These are phyloP conservation scores for Danio aesculapii DNA, from an alignment of 2,797 vertebrate species.

Conservation along the genomic window DNA sequence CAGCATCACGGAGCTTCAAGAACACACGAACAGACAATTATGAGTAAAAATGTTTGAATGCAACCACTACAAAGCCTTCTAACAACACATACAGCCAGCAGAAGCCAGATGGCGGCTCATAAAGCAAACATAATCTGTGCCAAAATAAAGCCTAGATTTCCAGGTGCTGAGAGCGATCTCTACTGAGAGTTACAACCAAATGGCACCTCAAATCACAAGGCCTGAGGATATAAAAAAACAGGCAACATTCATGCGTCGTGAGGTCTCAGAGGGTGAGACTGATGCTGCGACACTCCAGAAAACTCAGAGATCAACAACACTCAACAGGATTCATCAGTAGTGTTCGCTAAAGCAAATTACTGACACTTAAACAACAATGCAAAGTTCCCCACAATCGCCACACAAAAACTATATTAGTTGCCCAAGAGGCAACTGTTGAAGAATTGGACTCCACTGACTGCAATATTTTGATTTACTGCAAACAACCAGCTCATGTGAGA, in stretches of 20 bases:
- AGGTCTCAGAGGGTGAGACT: slow-evolving; percentile 12
- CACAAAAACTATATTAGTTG: too few species aligned
- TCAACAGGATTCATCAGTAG: not conserved
- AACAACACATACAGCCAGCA: slow-evolving; percentile 26
- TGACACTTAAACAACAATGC: not conserved
- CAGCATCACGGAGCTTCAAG: not conserved
- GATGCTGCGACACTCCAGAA: not conserved
- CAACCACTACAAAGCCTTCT: slow-evolving; percentile 14
- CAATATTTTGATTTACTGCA: too few species aligned
- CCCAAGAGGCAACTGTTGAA: too few species aligned
- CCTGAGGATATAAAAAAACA: slow-evolving; percentile 21
- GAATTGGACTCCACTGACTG: too few species aligned
- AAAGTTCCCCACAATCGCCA: too few species aligned
- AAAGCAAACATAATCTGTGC: slow-evolving; percentile 45
- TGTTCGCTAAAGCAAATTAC: not conserved
- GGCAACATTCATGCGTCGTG: slow-evolving; percentile 20
- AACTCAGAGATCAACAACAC: slow-evolving; percentile 1
- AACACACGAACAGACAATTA: not conserved
- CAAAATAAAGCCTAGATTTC: slow-evolving; percentile 43
- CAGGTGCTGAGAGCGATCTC: slow-evolving; percentile 23
- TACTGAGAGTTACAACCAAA: slow-evolving; percentile 30
- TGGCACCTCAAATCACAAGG: slow-evolving; percentile 6
- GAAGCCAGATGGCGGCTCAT: slow-evolving; percentile 31
- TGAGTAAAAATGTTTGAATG: slow-evolving; percentile 2
- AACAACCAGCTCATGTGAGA: too few species aligned